Percentiles rank a stretch among this genome's conserved stretches.
Conservation (phyloP, 2,888 invertebrate species). For the Melolontha melolontha region DNA sequence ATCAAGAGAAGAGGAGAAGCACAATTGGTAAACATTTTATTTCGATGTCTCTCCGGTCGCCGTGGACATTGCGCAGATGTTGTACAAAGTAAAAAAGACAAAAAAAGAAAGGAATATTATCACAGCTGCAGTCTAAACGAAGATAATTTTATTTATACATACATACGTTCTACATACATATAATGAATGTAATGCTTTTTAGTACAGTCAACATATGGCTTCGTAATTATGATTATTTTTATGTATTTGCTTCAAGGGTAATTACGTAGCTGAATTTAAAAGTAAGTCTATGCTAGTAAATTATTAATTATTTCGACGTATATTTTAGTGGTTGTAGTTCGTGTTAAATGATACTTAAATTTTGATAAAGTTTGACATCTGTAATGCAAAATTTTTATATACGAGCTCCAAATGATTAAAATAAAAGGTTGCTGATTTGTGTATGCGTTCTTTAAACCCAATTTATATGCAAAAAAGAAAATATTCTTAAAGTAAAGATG, state of each 20-base stretch:
- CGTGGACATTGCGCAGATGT: slow-evolving; percentile 54
- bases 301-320: too few species aligned
- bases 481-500: too few species aligned
- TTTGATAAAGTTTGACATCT: too few species aligned
- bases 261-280: slow-evolving; percentile 10
- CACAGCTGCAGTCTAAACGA: slow-evolving; percentile 53
- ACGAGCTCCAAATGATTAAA: too few species aligned
- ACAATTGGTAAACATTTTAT: slow-evolving; percentile 11
- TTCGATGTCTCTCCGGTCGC: slow-evolving; percentile 10
- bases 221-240: slow-evolving; percentile 8
- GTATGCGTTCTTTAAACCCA: too few species aligned
- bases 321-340: too few species aligned
- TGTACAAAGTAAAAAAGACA: slow-evolving; percentile 19
- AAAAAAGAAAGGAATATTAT: slow-evolving; percentile 45
- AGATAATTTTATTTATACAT: slow-evolving; percentile 29
- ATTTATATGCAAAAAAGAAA: too few species aligned
- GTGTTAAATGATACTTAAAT: too few species aligned
- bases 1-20: slow-evolving; percentile 1
- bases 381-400: too few species aligned
- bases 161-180: slow-evolving; percentile 5
- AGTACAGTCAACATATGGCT: slow-evolving; percentile 5
- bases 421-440: too few species aligned
- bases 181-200: slow-evolving; percentile 15
- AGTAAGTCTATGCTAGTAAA: neutral
- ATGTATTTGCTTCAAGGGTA: slow-evolving; percentile 15